Base-by-base conservation (phyloP, 2,888 invertebrate species). In the Orthonychiurus folsomi region DNA sequence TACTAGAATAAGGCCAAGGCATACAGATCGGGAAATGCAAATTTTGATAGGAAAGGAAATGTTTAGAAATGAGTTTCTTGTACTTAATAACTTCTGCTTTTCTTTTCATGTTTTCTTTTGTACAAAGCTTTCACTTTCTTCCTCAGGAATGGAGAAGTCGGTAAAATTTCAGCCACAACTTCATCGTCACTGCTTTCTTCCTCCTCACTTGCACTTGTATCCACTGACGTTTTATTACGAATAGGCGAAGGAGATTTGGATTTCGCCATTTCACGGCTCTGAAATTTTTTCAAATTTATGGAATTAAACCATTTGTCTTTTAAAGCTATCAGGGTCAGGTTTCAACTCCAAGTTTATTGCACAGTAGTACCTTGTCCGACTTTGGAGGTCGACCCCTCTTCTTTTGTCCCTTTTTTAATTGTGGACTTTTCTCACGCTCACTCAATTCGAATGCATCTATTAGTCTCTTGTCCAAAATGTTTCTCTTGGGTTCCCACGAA, bases 401-500 rank as follows among this genome's bases (percentile, higher is more conserved):
- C 9, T 5, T 5, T 37, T 15, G 9, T 37, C 37, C 9, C 37
- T 37, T 37, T 37, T 37, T 37, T 37, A 15, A 15, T 37, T 37
- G 37, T 37, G 37, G 37, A 37, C 37, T 37, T 37, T 37, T 37
- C 15, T 37, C 37, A 37, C 37, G 37, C 37, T 37, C 37, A 37
- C 37, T 37, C 37, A 37, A 37, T 78, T 93, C 90, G 79, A 91
- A 95, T 71, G 89, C 86, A 77, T 93, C 88, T 73, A 95, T 91
- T 68, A 96, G 84, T 70, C 93, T 84, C 57, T 84, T 85, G 79
- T 96, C 95, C 69, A 96, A 82, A 72, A 96, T 95, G 78, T 96
- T 96, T 77, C 93, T 93, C 79, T 93, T 93, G 59, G 95, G 95
- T 80, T 96, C 96, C 96, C 96, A 96, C 50, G 96, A 95, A 80